These are phyloP conservation scores for Varanus komodoensis DNA, from an alignment of 2,113 vertebrate genomes.

Conservation along the genomic window DNA sequence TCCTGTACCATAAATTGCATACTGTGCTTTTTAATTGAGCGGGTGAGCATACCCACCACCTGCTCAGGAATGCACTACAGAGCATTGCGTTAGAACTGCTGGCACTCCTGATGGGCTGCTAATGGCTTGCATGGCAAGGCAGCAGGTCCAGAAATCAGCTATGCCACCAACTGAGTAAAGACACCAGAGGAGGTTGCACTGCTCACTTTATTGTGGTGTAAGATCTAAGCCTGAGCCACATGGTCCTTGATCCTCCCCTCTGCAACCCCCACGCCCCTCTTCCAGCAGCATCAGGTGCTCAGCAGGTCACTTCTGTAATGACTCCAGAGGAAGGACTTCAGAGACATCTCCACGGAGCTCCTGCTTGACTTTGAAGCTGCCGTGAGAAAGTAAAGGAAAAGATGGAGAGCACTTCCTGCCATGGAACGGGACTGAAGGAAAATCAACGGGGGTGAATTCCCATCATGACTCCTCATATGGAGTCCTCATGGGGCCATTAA, in stretches of 20 bases:
- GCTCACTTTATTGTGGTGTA: neutral
- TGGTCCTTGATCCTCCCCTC: neutral
- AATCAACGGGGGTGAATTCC: neutral
- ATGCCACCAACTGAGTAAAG: neutral
- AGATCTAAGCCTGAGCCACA: neutral
- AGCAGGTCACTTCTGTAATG: constrained; percentile 10
- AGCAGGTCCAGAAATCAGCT: neutral
- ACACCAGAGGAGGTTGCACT: neutral
- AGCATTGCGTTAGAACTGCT: neutral
- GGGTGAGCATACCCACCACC: neutral
- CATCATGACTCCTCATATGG: neutral
- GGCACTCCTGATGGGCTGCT: neutral
- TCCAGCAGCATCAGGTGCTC: neutral
- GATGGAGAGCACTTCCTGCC: neutral
- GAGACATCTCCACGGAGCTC: neutral
- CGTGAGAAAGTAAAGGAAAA: neutral
- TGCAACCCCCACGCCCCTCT: neutral
- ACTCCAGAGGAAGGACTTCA: constrained; percentile 22
- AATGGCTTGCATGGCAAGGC: neutral
- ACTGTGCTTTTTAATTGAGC: neutral
- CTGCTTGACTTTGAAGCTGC: constrained; percentile 7
- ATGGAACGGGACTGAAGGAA: neutral
- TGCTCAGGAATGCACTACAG: neutral
- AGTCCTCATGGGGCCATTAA: neutral
- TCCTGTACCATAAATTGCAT: too few species aligned